These are phyloP conservation scores for Chiloscyllium punctatum DNA, from an alignment of 2,797 vertebrate genomes.

Conservation along the genomic window DNA sequence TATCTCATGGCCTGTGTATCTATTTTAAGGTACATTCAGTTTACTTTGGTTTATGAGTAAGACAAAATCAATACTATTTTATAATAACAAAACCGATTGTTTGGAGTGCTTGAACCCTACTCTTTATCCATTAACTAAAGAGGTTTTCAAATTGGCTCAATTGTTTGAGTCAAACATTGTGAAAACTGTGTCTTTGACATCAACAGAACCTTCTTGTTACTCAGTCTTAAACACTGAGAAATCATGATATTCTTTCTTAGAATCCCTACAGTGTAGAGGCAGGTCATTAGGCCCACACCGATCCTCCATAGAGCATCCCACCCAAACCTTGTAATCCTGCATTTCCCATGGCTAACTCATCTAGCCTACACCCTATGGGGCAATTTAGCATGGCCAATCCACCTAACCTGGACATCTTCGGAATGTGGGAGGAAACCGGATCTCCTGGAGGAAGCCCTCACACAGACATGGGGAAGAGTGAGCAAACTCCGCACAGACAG, in stretches of 20 bases:
- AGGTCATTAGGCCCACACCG: too few species aligned
- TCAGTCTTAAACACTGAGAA: background rate
- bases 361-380: too few species aligned
- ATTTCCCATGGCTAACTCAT: too few species aligned
- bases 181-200: background rate
- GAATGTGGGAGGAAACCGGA: too few species aligned
- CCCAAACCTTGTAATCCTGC: too few species aligned
- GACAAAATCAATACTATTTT: background rate
- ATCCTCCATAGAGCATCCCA: too few species aligned
- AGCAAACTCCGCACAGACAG: too few species aligned
- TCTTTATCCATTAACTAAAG: background rate
- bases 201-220: background rate
- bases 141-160: background rate
- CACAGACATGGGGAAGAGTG: too few species aligned
- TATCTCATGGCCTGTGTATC: background rate
- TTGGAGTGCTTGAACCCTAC: background rate
- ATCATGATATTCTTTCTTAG: background rate
- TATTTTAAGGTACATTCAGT: background rate
- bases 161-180: background rate
- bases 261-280: too few species aligned
- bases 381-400: too few species aligned
- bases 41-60: background rate
- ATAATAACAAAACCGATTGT: background rate
- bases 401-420: too few species aligned
- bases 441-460: too few species aligned